These are phyloP conservation scores for Percopsis transmontana DNA, from an alignment of 2,113 vertebrate species.

Conservation along the genomic window DNA sequence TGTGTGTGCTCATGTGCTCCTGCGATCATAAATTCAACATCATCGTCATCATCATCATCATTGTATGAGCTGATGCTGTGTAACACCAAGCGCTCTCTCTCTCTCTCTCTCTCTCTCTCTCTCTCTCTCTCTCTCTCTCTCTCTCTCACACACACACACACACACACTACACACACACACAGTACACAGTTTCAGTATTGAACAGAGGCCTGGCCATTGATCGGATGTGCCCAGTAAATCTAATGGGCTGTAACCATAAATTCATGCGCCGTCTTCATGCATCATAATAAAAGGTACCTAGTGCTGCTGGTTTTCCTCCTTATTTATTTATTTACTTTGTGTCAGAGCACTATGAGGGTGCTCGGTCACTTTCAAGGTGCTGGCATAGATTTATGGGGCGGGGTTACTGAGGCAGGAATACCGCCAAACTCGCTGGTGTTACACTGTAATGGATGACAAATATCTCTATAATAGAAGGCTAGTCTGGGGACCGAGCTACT, in stretches of 20 bases:
- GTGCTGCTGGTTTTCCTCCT: background rate
- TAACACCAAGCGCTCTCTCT: background rate
- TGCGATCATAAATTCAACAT: constrained; percentile 11
- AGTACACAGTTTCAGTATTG: background rate
- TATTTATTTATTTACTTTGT: background rate
- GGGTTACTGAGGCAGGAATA: too few relatives aligned
- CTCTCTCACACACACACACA: background rate
- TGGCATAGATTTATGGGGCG: background rate
- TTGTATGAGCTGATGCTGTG: background rate
- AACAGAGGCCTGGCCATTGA: background rate
- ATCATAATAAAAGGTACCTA: background rate
- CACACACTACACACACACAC: background rate
- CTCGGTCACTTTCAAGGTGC: constrained; percentile 6
- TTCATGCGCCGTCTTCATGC: background rate
- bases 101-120: background rate
- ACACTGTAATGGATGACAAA: too few relatives aligned
- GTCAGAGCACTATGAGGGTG: background rate
- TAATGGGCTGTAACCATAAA: background rate
- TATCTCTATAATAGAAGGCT: too few relatives aligned
- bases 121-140: background rate
- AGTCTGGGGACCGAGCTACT: too few relatives aligned
- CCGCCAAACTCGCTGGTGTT: too few relatives aligned
- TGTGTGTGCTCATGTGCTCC: background rate
- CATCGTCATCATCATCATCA: constrained; percentile 3
- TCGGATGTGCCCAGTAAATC: constrained; percentile 5